These are phyloP conservation scores for Idaea biselata DNA, from an alignment of 2,888 invertebrate species.

Conservation along the genomic window DNA sequence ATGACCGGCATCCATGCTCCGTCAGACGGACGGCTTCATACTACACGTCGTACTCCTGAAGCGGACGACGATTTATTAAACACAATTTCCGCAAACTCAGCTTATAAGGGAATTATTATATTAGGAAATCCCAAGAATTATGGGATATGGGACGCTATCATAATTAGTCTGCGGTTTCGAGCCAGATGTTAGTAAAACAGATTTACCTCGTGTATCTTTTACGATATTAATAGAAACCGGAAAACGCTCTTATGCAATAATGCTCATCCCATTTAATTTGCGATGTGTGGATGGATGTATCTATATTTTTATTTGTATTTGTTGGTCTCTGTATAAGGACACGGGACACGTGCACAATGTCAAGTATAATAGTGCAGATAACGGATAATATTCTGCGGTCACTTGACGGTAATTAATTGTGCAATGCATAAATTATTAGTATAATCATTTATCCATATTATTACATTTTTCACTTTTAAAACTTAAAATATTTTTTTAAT, in stretches of 20 bases:
- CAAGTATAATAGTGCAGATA: background rate
- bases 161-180: constrained; percentile 29
- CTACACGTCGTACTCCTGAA: constrained; percentile 20
- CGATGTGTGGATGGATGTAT: background rate
- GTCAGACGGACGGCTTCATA: constrained; percentile 21
- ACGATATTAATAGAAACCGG: constrained; percentile 21
- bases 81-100: constrained; percentile 12
- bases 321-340: background rate
- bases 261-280: constrained; percentile 13
- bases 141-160: constrained; percentile 12
- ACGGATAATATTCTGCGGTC: background rate
- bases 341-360: background rate
- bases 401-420: background rate
- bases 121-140: constrained; percentile 28
- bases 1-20: constrained; percentile 34
- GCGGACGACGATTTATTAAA: constrained; percentile 8
- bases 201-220: constrained; percentile 10
- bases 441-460: background rate
- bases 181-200: constrained; percentile 19
- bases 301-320: background rate
- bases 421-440: background rate
- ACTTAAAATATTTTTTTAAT: background rate
- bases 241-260: constrained; percentile 23
- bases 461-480: background rate
- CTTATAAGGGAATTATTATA: constrained; percentile 20